phyloP scores from a whole-genome alignment of 2,113 vertebrate genomes.

The Eulemur macaco region DNA sequence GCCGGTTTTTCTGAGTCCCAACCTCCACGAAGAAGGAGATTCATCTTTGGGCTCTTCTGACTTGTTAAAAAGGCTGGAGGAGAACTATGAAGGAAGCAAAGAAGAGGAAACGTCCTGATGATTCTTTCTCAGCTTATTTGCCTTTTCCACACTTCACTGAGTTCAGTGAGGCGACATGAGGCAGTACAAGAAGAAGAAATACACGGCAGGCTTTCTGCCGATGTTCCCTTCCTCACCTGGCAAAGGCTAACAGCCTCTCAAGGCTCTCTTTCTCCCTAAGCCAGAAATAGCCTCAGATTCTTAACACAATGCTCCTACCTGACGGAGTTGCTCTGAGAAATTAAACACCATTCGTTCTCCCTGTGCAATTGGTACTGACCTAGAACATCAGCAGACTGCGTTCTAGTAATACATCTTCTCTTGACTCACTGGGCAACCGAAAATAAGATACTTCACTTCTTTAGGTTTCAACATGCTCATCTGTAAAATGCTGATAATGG shows the following conservation, averaged over 20 bases:
- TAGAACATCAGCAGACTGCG: not conserved
- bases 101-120: not conserved
- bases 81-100: slow-evolving; percentile 69
- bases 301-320: not conserved
- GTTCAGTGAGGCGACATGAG: not conserved
- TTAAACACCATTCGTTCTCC: not conserved
- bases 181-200: not conserved
- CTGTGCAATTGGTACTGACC: not conserved
- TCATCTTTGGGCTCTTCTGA: slow-evolving; percentile 85
- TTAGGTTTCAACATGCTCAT: not conserved
- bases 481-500: not conserved
- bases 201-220: not conserved
- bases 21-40: slow-evolving; percentile 85
- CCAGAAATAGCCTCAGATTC: not conserved
- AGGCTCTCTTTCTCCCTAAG: not conserved
- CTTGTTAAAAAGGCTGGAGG: slow-evolving; percentile 80
- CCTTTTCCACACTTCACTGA: not conserved
- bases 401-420: not conserved
- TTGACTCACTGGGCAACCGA: not conserved
- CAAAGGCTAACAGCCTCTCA: not conserved
- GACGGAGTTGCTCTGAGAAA: not conserved
- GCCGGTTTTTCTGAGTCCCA: slow-evolving; percentile 86
- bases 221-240: not conserved
- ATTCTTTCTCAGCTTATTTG: not conserved
- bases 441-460: not conserved